These are phyloP conservation scores for Jordanella pulchra DNA, from an alignment of 2,797 vertebrate genomes.

Conservation along the genomic window DNA sequence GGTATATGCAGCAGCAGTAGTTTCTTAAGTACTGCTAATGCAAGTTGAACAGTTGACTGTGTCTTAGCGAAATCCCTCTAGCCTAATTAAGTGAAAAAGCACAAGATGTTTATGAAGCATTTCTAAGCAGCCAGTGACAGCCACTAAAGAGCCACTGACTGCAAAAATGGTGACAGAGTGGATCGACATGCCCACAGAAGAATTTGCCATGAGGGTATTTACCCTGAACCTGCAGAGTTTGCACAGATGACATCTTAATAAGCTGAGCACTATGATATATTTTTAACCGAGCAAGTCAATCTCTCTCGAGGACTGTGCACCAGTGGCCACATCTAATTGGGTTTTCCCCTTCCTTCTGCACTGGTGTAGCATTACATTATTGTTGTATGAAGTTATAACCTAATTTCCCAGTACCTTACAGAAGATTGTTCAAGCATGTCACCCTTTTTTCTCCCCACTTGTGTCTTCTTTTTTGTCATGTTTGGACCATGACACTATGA, in stretches of 20 bases:
- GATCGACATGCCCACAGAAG: conserved; percentile 65
- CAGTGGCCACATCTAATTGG: conserved; percentile 73
- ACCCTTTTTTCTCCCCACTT: conserved; percentile 11
- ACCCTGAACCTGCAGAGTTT: conserved; percentile 72
- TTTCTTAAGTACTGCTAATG: conserved; percentile 22
- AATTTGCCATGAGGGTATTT: conserved; percentile 70
- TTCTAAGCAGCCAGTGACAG: conserved; percentile 70
- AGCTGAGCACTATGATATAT: conserved; percentile 70
- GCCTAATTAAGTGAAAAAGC: conserved; percentile 82
- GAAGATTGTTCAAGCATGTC: conserved; percentile 43
- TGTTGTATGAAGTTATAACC: conserved; percentile 53
- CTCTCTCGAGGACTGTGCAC: conserved; percentile 63
- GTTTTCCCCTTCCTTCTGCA: conserved; percentile 61
- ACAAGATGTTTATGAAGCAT: conserved; percentile 80
- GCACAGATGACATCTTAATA: conserved; percentile 81
- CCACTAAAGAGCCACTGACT: conserved; percentile 78
- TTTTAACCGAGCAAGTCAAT: conserved; percentile 60
- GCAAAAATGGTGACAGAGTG: conserved; percentile 66
- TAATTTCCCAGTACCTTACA: conserved; percentile 46
- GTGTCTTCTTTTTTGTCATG: conserved; percentile 8
- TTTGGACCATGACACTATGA: conserved; percentile 15
- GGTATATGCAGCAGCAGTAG: conserved; percentile 7
- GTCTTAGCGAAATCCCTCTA: conserved; percentile 78
- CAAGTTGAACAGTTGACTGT: conserved; percentile 12
- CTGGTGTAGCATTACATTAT: conserved; percentile 56